Base-by-base conservation (phyloP, 2,797 vertebrate species). In the Naso thynnoides region DNA sequence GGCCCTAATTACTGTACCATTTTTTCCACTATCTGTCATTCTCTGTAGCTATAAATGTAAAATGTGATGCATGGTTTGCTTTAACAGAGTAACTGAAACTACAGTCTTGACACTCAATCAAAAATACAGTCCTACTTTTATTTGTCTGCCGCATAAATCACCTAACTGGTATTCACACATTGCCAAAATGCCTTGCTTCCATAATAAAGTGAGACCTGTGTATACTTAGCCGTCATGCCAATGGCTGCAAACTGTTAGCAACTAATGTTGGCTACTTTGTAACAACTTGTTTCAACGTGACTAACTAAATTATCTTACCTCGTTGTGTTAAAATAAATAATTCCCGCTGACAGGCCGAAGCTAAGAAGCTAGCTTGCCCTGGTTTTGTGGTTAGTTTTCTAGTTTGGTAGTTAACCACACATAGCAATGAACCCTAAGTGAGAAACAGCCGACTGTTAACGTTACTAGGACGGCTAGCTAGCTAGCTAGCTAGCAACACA, bases 401-500 rank as follows among this genome's bases (percentile, higher is more conserved):
- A 31, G 23, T 74, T 54, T 44, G 45, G 59, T 62, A 74, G 64
- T 56, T 50, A 53, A 49, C n/a, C 14, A 58, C 24, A 70, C 21
- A 58, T 4, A 74, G 68, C 48, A 60, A 29, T 42, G 54, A 50
- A 49, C 61, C 55, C 71, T 63, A 55, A 33, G 72, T 36, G 54
- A 24, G 23, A 72, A 54, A 69, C 48, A 73, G 52, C 48, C 59
- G 23, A 50, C 44, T 79, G 70, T 42, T n/a, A n/a, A n/a, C n/a
- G n/a, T n/a, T 57, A 70, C 49, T 57, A 72, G 82, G 68, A 79
- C 84, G 86, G 87, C 88, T 64, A 57, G 69, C 79, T 58, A 69
- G 66, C 79, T 77, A 84, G 85, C 79, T 75, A 83, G 84, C 79
- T 75, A 86, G 64, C 77, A 29, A 59, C 14, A 59, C n/a, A 76